Conservation (phyloP, 2,797 vertebrate species). For the Oryzias dopingdopingensis region DNA sequence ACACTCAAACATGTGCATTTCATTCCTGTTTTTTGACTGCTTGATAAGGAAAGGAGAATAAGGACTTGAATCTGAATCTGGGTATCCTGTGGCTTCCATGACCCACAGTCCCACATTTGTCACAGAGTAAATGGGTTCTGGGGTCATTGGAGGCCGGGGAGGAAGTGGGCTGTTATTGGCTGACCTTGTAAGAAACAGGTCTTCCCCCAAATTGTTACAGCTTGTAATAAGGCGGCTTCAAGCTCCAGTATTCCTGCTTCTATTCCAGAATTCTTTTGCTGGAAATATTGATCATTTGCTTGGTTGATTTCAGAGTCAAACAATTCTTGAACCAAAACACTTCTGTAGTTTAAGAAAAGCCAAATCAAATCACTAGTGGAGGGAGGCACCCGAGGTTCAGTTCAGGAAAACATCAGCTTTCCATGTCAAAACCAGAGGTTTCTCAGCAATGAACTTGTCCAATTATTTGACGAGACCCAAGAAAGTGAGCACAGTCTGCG, state of each 20-base stretch:
- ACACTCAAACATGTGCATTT: slow-evolving; percentile 61
- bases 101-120: slow-evolving; percentile 16
- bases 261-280: slow-evolving; percentile 67
- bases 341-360: slow-evolving; percentile 72
- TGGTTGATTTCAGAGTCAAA: slow-evolving; percentile 72
- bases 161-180: slow-evolving; percentile 41
- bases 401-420: slow-evolving; percentile 71
- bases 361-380: slow-evolving; percentile 75
- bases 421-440: slow-evolving; percentile 65
- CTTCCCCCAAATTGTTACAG: slow-evolving; percentile 45
- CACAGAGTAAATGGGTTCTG: slow-evolving; percentile 52
- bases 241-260: slow-evolving; percentile 70
- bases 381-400: slow-evolving; percentile 69
- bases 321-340: slow-evolving; percentile 78
- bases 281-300: slow-evolving; percentile 72
- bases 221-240: slow-evolving; percentile 62
- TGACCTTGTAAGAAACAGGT: slow-evolving; percentile 47
- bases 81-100: slow-evolving; percentile 4
- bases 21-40: slow-evolving; percentile 38
- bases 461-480: slow-evolving; percentile 54
- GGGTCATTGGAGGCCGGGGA: slow-evolving; percentile 28
- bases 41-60: slow-evolving; percentile 51
- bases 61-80: slow-evolving; percentile 29
- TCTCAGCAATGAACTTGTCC: slow-evolving; percentile 62
- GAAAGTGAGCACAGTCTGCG: slow-evolving; percentile 43